These are phyloP conservation scores for Aplocera efformata DNA, from an alignment of 2,888 invertebrate genomes.

Conservation along the genomic window DNA sequence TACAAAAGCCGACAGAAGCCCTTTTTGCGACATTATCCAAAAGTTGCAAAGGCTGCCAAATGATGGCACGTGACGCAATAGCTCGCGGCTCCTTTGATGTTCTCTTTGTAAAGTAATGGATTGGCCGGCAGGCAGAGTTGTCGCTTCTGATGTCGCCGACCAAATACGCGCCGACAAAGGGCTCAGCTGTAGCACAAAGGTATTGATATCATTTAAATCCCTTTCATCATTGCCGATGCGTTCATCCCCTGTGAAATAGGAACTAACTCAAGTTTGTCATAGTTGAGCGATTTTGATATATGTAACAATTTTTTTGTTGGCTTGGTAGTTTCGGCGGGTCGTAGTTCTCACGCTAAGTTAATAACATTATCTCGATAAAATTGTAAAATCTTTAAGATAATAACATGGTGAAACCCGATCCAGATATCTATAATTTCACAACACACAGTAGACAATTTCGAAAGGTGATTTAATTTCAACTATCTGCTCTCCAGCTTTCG, in stretches of 20 bases:
- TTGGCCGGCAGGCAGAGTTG: conserved; percentile 53
- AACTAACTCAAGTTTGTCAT: conserved; percentile 21
- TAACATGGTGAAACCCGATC: conserved; percentile 9
- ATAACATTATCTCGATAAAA: conserved; percentile 4
- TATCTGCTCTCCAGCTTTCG: conserved; percentile 17
- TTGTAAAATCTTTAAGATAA: conserved; percentile 5
- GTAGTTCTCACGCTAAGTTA: conserved; percentile 8
- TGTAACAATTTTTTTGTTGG: conserved; percentile 8
- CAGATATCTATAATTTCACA: conserved; percentile 7
- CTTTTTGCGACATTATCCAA: conserved; percentile 27
- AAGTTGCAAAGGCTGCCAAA: conserved; percentile 36
- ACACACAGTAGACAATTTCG: conserved; percentile 3
- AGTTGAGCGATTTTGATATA: conserved; percentile 18
- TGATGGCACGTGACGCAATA: conserved; percentile 64
- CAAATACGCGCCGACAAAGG: conserved; percentile 63
- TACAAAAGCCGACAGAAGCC: conserved; percentile 8
- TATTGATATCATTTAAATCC: conserved; percentile 75
- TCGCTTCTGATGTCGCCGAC: conserved; percentile 57
- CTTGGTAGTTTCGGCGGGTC: conserved; percentile 10
- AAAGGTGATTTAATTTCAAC: conserved; percentile 13
- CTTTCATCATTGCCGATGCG: conserved; percentile 62
- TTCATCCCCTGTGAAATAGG: conserved; percentile 47
- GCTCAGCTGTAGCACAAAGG: conserved; percentile 68
- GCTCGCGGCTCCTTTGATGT: conserved; percentile 63
- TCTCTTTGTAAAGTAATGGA: conserved; percentile 63